Evolutionary conservation across 2,797 vertebrate species (phyloP).

Genomic region (Phoebastria nigripes): DNA sequence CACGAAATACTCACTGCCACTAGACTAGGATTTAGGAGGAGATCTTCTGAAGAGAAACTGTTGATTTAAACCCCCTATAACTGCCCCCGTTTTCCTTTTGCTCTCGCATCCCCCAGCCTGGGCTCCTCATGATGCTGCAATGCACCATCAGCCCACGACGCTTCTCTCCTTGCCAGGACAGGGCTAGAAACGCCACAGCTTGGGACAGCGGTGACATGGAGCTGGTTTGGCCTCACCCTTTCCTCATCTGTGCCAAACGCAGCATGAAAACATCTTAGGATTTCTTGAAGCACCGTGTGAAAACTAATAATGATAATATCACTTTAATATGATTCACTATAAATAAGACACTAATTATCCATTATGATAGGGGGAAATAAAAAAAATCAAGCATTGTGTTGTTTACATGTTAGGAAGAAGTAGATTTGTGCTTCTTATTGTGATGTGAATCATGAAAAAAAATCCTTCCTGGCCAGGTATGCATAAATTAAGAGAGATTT

Average conservation of each 20-base stretch:
- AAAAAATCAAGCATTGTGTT: not conserved
- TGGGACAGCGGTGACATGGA: not conserved
- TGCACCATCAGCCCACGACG: rapidly evolving
- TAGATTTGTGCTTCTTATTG: not conserved
- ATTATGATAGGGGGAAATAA: not conserved
- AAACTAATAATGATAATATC: not conserved
- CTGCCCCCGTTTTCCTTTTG: not conserved
- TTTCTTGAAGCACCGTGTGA: not conserved
- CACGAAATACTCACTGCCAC: not conserved
- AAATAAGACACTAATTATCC: not conserved
- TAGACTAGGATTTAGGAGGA: not conserved
- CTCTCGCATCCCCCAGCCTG: rapidly evolving
- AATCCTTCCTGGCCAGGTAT: not conserved
- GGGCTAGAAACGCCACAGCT: not conserved
- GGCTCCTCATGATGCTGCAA: not conserved
- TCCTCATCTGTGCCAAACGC: not conserved
- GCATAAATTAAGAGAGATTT: not conserved
- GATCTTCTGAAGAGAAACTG: not conserved
- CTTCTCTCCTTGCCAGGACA: not conserved
- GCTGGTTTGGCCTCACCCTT: not conserved
- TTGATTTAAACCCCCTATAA: not conserved
- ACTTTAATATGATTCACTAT: not conserved
- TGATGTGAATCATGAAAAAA: not conserved
- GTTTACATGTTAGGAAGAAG: not conserved
- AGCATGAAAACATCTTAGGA: not conserved